phyloP scores from a whole-genome alignment of 92 coral and sea anemone species.

The Parazoanthus swiftii region DNA sequence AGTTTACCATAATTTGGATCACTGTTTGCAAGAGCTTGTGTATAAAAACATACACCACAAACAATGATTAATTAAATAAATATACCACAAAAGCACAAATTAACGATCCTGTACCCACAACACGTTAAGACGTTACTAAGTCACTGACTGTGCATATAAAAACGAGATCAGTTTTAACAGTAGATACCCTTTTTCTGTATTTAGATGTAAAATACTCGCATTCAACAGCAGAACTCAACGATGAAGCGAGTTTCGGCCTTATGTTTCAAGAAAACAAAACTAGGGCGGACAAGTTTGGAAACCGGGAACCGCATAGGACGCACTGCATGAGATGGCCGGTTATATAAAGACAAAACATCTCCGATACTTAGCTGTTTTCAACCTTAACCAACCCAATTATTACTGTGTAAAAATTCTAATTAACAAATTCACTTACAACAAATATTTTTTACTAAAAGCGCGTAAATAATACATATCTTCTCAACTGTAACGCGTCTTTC shows the following conservation, averaged over 20 bases:
- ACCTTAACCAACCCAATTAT: background rate
- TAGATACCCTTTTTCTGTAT: too few relatives aligned
- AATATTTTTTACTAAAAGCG: background rate
- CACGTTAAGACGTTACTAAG: conserved; percentile 8
- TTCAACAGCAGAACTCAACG: background rate
- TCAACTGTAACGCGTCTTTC: background rate
- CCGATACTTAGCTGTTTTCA: background rate
- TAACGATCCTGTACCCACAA: background rate
- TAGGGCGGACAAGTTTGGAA: background rate
- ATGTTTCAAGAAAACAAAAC: background rate
- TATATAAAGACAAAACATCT: background rate
- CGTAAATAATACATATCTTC: background rate
- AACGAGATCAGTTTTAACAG: background rate
- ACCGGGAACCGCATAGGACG: background rate
- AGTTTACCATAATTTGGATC: background rate
- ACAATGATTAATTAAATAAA: conserved; percentile 29
- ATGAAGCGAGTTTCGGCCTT: background rate
- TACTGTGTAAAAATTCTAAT: background rate
- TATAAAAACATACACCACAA: background rate
- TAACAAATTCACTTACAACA: background rate
- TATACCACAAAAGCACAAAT: background rate
- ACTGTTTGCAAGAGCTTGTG: conserved; percentile 34
- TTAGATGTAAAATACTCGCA: background rate
- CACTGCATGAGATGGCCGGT: background rate
- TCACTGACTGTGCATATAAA: background rate